Base-by-base conservation (phyloP, 2,797 vertebrate genomes). In the Ibycter americanus region DNA sequence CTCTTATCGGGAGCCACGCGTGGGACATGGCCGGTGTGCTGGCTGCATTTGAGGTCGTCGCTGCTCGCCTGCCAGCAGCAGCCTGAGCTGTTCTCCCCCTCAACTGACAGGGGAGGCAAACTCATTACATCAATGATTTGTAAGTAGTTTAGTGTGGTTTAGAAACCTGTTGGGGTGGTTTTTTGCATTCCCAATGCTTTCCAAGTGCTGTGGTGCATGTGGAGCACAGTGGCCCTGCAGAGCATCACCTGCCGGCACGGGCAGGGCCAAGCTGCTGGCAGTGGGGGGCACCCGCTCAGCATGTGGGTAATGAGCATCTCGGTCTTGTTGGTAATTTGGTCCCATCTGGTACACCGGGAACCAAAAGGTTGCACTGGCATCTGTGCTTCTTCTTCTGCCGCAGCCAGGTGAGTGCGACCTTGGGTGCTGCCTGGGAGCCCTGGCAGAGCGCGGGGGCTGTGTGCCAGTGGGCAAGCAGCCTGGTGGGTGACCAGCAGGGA, bases 11-110 rank as follows among this genome's bases (percentile, higher is more conserved):
- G 49, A 44, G 13, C 42, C 2, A 2, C 32, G 26, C 1, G 0
- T 0, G 1, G 76, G 44, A 62, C 1, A 4, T 18, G 54, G 54
- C 31, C 1, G 2, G 17, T 0, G 1, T n/a, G 23, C 20, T 2
- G 3, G 54, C 47, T 44, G n/a, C 0, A 0, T 27, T 11, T 18
- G 49, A 73, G 56, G 62, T 15, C 8, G 38, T 27, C 12, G 9
- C 40, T 31, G 23, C 42, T 51, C 18, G 4, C 19, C 51, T 9
- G 8, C 58, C 63, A 55, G 55, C 67, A 61, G 74, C 66, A 83
- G n/a, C 74, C 78, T 31, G 51, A n/a, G 21, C 46, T 67, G 36
- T 32, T 1, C 26, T 76, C 26, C 23, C 34, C 25, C 5, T 52
- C 19, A 2, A 21, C 72, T 67, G 59, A 22, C 40, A 52, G 18